These are phyloP conservation scores for Phrynosoma platyrhinos DNA, from an alignment of 2,113 vertebrate species.

Conservation along the genomic window DNA sequence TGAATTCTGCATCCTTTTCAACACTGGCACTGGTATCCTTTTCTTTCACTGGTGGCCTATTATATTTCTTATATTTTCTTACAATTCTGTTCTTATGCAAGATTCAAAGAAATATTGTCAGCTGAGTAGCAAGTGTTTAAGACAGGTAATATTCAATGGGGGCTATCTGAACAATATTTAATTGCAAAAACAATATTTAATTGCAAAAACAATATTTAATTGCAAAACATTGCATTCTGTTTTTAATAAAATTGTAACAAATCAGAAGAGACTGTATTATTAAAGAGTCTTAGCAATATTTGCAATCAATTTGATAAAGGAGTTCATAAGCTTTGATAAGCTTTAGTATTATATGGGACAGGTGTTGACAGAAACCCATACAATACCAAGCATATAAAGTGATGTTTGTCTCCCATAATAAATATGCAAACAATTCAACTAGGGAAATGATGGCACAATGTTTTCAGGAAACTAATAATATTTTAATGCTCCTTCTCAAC, in stretches of 20 bases:
- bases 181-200: too few relatives aligned
- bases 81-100: not conserved
- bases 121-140: not conserved
- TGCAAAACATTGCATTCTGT: not conserved
- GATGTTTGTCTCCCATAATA: not conserved
- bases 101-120: not conserved
- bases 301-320: not conserved
- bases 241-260: not conserved
- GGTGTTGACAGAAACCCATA: not conserved
- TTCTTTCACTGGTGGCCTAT: not conserved
- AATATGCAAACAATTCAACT: not conserved
- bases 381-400: not conserved
- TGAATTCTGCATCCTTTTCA: too few relatives aligned
- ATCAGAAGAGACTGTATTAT: not conserved
- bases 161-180: too few relatives aligned
- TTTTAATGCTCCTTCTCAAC: not conserved
- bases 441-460: not conserved
- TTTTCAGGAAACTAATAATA: slow-evolving; percentile 3
- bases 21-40: not conserved
- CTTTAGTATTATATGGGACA: too few relatives aligned
- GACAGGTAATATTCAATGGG: too few relatives aligned
- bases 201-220: slow-evolving; percentile 11
- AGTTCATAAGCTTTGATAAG: not conserved
- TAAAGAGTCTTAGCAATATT: not conserved
- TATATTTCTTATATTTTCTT: not conserved